phyloP scores from a whole-genome alignment of 2,888 invertebrate species.

The Athripsodes cinereus region DNA sequence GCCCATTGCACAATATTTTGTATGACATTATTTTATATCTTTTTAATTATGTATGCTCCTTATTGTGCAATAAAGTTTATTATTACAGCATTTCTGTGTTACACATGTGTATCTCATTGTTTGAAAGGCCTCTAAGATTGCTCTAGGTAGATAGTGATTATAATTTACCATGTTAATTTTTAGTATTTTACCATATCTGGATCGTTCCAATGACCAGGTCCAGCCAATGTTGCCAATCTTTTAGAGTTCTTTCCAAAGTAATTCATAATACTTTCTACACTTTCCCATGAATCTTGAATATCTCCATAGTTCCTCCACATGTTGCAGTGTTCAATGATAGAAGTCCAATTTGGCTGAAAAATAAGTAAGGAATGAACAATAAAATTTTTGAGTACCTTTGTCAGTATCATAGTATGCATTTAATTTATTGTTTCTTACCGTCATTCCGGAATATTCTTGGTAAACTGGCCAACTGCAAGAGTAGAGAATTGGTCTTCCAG shows the following conservation, averaged over 20 bases:
- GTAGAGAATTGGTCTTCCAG: constrained; percentile 72
- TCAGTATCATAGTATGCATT: not conserved
- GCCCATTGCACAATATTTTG: no score
- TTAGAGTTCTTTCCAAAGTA: constrained; percentile 58
- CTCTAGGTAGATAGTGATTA: no score
- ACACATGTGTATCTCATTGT: no score
- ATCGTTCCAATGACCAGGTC: constrained; percentile 67
- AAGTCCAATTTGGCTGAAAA: constrained; percentile 49
- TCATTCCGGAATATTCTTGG: constrained; percentile 47
- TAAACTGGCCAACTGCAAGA: constrained; percentile 81
- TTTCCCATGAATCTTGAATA: constrained; percentile 56
- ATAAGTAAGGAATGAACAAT: not conserved
- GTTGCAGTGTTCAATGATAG: constrained; percentile 53
- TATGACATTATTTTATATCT: no score
- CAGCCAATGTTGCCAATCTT: constrained; percentile 50
- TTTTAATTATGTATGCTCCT: no score
- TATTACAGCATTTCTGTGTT: no score
- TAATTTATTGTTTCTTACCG: constrained; percentile 34
- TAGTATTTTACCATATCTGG: constrained; percentile 59
- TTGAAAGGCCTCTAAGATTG: no score
- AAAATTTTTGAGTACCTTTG: not conserved
- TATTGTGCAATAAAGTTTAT: no score
- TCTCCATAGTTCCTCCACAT: constrained; percentile 64
- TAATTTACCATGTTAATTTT: no score
- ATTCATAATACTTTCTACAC: constrained; percentile 50